Evolutionary conservation across 2,113 vertebrate species (phyloP), one percentile per base, ranked within the genome.

Genomic region (Myanophis thanlyinensis): DNA sequence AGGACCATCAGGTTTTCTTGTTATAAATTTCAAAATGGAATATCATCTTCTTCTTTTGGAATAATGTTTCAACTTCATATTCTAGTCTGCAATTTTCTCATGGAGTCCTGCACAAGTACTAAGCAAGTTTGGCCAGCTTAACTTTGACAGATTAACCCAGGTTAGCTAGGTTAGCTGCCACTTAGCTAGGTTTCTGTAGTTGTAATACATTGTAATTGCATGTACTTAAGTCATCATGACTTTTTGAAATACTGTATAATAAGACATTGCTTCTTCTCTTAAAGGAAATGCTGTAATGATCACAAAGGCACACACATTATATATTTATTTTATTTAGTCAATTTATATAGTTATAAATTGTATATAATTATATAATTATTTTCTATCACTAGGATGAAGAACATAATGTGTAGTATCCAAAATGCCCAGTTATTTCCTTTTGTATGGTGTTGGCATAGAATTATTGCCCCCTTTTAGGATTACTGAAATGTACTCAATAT

Each of bases 301-400:
- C 94, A 96, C 95, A 97, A 93, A 94, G 95, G 96, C 94, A 91
- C 95, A 95, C 95, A 95, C 59, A 95, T 96, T 96, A 62, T 0
- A 3, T 62, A 62, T 62, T 62, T 62, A 12, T 56, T 56, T 56
- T 56, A 56, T 62, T 62, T 30, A 62, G 27, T 62, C 27, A 62
- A 11, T 30, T 62, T 62, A 62, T 30, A 62, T 27, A 30, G 25
- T 62, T 27, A 62, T 30, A 30, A 59, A 59, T 30, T 30, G 10
- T 30, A 30, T 30, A 30, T 62, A 56, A 23, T 56, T 56, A 56
- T 56, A 56, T 96, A 96, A 96, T 97, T 97, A 97, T 96, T 93
- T 94, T 88, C 87, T 95, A 91, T 96, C 84, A 89, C 93, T 96
- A 6, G 40, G 94, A 95, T 96, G 94, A 96, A 96, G 96, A 96